Percentiles rank a stretch among this genome's conserved stretches.
Conservation (phyloP, 2,113 vertebrate genomes). For the Rhinogobius similis region DNA sequence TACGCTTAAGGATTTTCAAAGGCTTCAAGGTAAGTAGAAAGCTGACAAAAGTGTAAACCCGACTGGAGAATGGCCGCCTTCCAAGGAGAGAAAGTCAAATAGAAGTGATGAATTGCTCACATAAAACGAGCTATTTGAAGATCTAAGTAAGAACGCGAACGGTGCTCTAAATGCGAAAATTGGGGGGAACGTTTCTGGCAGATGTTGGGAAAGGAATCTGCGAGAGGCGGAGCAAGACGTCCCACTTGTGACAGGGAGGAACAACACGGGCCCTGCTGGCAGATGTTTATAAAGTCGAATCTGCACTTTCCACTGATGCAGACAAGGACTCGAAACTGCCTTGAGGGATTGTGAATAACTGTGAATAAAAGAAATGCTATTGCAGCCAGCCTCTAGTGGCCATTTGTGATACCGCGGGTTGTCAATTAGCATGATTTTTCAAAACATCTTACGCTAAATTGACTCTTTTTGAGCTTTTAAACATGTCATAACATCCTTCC, state of each 20-base stretch:
- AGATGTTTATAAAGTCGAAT: slow-evolving; percentile 11
- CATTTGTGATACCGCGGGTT: background rate
- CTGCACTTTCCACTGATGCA: slow-evolving; percentile 10
- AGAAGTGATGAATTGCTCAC: slow-evolving; percentile 30
- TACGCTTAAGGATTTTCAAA: slow-evolving; percentile 32
- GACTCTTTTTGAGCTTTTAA: too few relatives aligned
- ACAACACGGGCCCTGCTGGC: slow-evolving; percentile 16
- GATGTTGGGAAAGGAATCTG: slow-evolving; percentile 30
- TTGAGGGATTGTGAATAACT: background rate
- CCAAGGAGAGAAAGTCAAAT: slow-evolving; percentile 14
- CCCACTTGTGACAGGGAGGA: slow-evolving; percentile 23
- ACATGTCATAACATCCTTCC: too few relatives aligned
- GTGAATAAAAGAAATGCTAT: background rate
- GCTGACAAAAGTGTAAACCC: slow-evolving; percentile 14
- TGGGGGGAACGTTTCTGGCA: slow-evolving; percentile 17
- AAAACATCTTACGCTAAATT: too few relatives aligned
- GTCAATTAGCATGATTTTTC: background rate
- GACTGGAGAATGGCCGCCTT: slow-evolving; percentile 12
- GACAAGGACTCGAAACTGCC: slow-evolving; percentile 4
- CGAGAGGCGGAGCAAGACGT: slow-evolving; percentile 1
- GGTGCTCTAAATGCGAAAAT: slow-evolving; percentile 24
- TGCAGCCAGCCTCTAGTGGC: background rate
- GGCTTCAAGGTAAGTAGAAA: slow-evolving; percentile 3
- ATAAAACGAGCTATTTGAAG: slow-evolving; percentile 34
- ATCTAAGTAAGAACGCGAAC: slow-evolving; percentile 23